Conservation (phyloP, 2,113 vertebrate species). For the Pangasianodon gigas region DNA sequence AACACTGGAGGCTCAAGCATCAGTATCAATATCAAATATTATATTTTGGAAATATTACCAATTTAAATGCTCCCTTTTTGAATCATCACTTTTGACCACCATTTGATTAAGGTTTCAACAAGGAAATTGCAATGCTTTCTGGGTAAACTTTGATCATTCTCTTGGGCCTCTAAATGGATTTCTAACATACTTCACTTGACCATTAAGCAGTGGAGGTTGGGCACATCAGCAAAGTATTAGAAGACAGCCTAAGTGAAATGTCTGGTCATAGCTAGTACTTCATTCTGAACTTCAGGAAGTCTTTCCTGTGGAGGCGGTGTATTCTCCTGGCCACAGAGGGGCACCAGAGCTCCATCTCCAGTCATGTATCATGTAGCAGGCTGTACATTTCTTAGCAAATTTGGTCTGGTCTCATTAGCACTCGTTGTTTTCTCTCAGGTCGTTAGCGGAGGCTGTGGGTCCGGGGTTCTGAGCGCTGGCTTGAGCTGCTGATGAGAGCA, state of each 20-base stretch:
- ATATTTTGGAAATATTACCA: not conserved
- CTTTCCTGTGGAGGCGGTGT: not conserved
- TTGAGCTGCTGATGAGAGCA: conserved; percentile 89
- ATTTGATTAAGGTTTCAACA: not conserved
- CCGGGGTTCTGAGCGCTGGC: conserved; percentile 83
- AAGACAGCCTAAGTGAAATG: not conserved
- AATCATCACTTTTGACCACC: not conserved
- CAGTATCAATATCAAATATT: not conserved
- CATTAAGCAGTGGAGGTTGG: not conserved
- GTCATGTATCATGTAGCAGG: not conserved
- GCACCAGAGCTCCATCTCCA: conserved; percentile 37
- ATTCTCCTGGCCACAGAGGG: conserved; percentile 40
- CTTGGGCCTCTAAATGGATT: not conserved
- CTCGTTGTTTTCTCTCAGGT: conserved; percentile 71
- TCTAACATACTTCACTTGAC: not conserved
- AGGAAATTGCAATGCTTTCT: not conserved
- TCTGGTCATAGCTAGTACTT: not conserved
- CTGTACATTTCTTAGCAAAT: not conserved
- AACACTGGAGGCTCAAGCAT: not conserved
- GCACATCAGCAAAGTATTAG: not conserved
- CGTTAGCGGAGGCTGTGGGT: conserved; percentile 61
- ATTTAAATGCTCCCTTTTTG: not conserved
- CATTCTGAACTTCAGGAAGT: not conserved
- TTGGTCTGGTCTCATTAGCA: conserved; percentile 66
- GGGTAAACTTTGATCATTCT: not conserved